phyloP scores from a whole-genome alignment of 2,888 invertebrate genomes.

The Amphiduros pacificus region DNA sequence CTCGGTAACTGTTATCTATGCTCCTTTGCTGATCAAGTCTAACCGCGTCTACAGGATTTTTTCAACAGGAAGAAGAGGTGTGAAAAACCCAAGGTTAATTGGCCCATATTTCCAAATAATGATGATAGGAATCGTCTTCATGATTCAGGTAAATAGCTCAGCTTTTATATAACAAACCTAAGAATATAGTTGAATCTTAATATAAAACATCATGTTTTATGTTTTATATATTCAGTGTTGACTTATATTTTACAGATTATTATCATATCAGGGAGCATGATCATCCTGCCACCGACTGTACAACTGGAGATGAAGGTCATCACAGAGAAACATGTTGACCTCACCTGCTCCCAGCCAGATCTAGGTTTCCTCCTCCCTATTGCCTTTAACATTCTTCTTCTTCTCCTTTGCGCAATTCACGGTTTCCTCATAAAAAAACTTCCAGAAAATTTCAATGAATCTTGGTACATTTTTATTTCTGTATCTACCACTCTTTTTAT shows the following conservation, averaged over 20 bases:
- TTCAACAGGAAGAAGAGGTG: slow-evolving; percentile 25
- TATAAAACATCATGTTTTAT: no score
- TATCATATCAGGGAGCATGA: no score
- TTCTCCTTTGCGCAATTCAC: slow-evolving; percentile 19
- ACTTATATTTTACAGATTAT: no score
- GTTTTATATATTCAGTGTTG: no score
- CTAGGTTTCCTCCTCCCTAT: slow-evolving; percentile 37
- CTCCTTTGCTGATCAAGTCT: slow-evolving; percentile 32
- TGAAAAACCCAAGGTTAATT: slow-evolving; percentile 12
- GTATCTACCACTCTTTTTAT: slow-evolving; percentile 26
- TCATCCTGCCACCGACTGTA: no score
- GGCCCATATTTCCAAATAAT: no score
- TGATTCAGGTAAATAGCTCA: no score
- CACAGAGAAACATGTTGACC: slow-evolving; percentile 37
- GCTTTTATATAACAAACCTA: no score
- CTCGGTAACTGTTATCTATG: slow-evolving; percentile 18
- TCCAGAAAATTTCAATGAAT: slow-evolving; percentile 31
- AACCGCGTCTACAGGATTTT: slow-evolving; percentile 41
- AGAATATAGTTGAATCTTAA: no score
- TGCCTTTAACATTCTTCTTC: slow-evolving; percentile 24
- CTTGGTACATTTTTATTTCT: slow-evolving; percentile 30
- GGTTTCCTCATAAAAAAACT: slow-evolving; percentile 25
- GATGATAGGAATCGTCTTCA: no score
- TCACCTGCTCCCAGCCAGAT: slow-evolving; percentile 37
- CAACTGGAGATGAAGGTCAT: slow-evolving; percentile 29